These are phyloP conservation scores for Cephus pygmeus DNA, from an alignment of 2,888 invertebrate genomes.

Conservation along the genomic window DNA sequence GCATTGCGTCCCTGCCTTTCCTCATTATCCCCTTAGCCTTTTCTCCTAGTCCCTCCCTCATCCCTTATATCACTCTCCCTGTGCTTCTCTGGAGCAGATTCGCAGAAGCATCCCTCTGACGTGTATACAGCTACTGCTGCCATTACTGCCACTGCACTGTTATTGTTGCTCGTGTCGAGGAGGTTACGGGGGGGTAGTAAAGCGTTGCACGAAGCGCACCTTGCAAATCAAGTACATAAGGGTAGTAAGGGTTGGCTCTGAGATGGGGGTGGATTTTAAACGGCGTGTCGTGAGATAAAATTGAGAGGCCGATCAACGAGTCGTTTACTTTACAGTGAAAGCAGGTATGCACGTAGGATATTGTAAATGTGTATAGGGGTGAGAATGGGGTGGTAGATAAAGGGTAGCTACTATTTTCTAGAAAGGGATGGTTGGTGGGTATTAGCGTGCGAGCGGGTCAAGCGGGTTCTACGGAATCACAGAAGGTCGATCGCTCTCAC, in stretches of 20 bases:
- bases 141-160: background rate
- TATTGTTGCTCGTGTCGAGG: background rate
- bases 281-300: background rate
- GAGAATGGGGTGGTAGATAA: background rate
- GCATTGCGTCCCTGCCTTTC: slow-evolving; percentile 50
- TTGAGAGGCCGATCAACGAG: background rate
- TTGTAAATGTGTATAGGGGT: background rate
- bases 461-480: slow-evolving; percentile 6
- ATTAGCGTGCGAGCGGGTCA: slow-evolving; percentile 39
- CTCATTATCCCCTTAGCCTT: slow-evolving; percentile 63
- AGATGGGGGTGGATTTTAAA: background rate
- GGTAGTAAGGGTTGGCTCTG: background rate
- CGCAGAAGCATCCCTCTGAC: background rate
- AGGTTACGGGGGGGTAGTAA: background rate
- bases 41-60: slow-evolving; percentile 35
- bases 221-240: background rate
- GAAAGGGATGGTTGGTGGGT: slow-evolving; percentile 14
- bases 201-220: background rate
- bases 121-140: background rate
- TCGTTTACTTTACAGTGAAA: background rate
- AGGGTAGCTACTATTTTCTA: background rate
- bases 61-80: background rate
- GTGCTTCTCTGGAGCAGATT: background rate
- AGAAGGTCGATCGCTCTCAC: slow-evolving; percentile 2
- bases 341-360: background rate